Evolutionary conservation across 2,113 vertebrate species (phyloP).

Genomic region (Nycticebus coucang): DNA sequence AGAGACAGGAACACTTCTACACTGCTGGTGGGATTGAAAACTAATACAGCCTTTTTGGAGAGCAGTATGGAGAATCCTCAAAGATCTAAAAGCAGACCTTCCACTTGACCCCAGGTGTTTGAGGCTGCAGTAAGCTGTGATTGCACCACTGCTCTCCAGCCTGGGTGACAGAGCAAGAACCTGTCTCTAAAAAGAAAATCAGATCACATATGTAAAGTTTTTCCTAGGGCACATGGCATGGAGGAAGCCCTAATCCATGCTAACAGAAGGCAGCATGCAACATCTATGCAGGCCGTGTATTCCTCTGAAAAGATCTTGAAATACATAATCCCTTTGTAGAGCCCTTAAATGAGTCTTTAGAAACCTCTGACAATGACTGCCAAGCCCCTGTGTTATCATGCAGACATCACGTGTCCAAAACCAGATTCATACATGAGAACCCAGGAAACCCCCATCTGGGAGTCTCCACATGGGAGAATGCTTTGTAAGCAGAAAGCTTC

Average conservation of each 20-base stretch:
- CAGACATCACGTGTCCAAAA: background rate
- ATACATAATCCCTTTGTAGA: background rate
- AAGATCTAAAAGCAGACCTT: too few species aligned
- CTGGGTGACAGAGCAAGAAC: too few species aligned
- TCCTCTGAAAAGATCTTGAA: background rate
- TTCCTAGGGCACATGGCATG: fast-evolving
- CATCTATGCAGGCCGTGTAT: background rate
- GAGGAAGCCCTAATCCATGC: background rate
- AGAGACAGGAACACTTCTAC: too few species aligned
- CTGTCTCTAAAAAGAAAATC: too few species aligned
- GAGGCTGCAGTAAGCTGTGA: too few species aligned
- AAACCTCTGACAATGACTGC: background rate
- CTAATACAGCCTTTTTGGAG: too few species aligned
- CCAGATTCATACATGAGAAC: background rate
- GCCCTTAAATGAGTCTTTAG: background rate
- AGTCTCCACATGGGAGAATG: background rate
- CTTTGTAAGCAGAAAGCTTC: background rate
- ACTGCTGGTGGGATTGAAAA: too few species aligned
- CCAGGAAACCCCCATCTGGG: background rate
- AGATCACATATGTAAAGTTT: too few species aligned
- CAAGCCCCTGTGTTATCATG: background rate
- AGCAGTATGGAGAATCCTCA: too few species aligned
- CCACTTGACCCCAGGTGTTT: too few species aligned
- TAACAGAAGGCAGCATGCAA: background rate
- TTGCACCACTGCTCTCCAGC: too few species aligned